A percentile compares a stretch with the other conserved stretches of the same genome.
Conservation (phyloP, 2,797 vertebrate genomes). For the Anguilla pacifica region DNA sequence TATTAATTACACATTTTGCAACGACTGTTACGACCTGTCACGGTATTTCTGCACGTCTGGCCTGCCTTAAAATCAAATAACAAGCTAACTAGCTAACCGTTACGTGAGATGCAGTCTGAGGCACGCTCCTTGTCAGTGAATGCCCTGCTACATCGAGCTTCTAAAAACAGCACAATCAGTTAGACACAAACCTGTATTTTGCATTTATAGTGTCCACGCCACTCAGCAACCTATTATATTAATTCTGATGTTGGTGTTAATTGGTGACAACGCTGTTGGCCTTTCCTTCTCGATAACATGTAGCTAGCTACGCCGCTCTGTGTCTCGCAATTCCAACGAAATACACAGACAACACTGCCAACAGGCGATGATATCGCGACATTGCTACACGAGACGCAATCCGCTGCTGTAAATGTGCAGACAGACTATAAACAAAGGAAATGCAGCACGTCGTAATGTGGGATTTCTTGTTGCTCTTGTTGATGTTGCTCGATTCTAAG, state of each 20-base stretch:
- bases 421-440: slow-evolving; percentile 74
- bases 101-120: not conserved
- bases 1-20: not conserved
- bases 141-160: not conserved
- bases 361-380: slow-evolving; percentile 50
- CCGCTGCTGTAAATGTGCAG: slow-evolving; percentile 66
- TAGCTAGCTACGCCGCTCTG: not conserved
- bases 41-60: not conserved
- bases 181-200: slow-evolving; percentile 11
- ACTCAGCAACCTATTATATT: not conserved
- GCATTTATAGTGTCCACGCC: slow-evolving; percentile 12
- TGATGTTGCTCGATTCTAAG: not conserved
- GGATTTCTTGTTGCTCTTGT: not conserved
- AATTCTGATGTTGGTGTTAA: not conserved
- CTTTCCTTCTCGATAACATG: not conserved
- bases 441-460: slow-evolving; percentile 35
- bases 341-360: slow-evolving; percentile 40
- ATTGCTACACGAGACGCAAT: slow-evolving; percentile 51
- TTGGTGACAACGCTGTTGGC: not conserved
- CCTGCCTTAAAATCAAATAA: not conserved
- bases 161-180: not conserved
- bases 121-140: not conserved
- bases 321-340: slow-evolving; percentile 28
- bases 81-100: not conserved
- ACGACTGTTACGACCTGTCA: not conserved